Base-by-base conservation (phyloP, 2,797 vertebrate species). In the Peromyscus attwateri region DNA sequence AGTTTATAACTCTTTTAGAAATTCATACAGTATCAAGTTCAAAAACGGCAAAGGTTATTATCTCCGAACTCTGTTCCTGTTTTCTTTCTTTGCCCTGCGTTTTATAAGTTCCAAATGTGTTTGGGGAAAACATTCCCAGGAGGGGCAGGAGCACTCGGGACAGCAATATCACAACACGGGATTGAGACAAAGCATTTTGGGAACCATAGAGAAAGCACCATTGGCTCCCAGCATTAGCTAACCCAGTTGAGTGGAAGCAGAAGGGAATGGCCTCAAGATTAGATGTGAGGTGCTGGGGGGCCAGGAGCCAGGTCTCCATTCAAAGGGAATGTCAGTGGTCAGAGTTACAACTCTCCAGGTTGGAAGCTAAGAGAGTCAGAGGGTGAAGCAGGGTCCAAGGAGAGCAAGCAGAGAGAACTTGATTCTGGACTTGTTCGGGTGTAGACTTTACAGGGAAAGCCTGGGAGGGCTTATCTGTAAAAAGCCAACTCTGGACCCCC, bases 341-440 rank as follows among this genome's bases (percentile, higher is more conserved):
- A 1, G 6, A 29, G 60, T 79, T 31, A 46, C 40, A 83, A 66
- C 23, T 17, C 7, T 62, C 34, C 55, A n/a, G 46, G 68, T n/a
- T 89, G 52, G 34, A 66, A 82, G n/a, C 4, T 13, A 4, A 23
- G 46, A 81, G 6, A 40, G 34, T 70, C 11, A 27, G 68, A 29
- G 27, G 21, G 17, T 17, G 16, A 55, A n/a, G 12, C 25, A 27
- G 31, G 40, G 55, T 89, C 73, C 17, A n/a, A n/a, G 43, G 85
- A 90, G 60, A 40, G 19, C 21, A 5, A 31, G n/a, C 0, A 0
- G 19, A n/a, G 62, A 62, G 34, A 2, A 0, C 13, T 27, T 21
- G 66, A 25, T 70, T 79, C 43, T 57, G 43, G 80, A 2, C 68
- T 71, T 82, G 68, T 40, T 31, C 76, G 13, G 68, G 68, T 43